Evolutionary conservation across 2,113 vertebrate genomes (phyloP).

Genomic region (Mormyrus lacerda): DNA sequence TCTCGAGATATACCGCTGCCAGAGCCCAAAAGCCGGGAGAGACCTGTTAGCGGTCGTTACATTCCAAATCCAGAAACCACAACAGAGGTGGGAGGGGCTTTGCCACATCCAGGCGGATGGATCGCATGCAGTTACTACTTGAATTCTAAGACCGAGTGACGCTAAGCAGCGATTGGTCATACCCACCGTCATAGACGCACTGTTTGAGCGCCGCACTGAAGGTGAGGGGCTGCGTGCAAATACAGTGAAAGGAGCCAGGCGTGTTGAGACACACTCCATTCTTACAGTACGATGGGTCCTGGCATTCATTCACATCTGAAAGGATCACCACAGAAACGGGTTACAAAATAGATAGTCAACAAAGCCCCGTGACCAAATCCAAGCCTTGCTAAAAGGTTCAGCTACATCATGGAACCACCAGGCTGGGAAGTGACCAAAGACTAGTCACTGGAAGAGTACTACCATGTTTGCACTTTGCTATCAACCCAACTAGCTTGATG

Average conservation of each 20-base stretch:
- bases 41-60: background rate
- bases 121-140: constrained; percentile 20
- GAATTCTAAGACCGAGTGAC: constrained; percentile 42
- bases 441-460: background rate
- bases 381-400: background rate
- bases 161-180: constrained; percentile 43
- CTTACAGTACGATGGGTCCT: constrained; percentile 77
- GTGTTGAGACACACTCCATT: constrained; percentile 80
- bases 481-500: background rate
- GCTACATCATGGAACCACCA: background rate
- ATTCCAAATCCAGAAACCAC: constrained; percentile 8
- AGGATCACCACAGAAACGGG: constrained; percentile 65
- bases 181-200: constrained; percentile 75
- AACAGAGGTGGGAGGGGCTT: background rate
- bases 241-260: constrained; percentile 79
- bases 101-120: background rate
- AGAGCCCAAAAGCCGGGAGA: background rate
- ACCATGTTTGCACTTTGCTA: background rate
- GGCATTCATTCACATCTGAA: constrained; percentile 83
- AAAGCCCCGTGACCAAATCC: constrained; percentile 48
- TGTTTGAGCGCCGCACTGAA: constrained; percentile 72
- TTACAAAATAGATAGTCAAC: constrained; percentile 47
- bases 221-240: constrained; percentile 74
- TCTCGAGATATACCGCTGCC: background rate
- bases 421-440: background rate